These are phyloP conservation scores for Salarias fasciatus DNA, from an alignment of 2,797 vertebrate species.

Conservation along the genomic window DNA sequence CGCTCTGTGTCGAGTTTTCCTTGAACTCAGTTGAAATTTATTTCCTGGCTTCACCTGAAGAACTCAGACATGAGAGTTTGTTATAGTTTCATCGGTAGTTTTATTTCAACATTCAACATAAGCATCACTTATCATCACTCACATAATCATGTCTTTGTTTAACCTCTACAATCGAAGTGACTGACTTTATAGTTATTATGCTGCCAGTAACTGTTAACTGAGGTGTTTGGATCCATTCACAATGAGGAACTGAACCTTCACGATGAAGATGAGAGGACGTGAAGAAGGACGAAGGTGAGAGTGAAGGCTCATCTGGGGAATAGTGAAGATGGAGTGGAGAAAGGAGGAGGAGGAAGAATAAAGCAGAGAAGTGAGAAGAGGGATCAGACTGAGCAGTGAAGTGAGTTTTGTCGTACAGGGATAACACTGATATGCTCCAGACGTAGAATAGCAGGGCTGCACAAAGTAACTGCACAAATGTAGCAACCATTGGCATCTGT, in stretches of 20 bases:
- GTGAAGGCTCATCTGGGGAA: background rate
- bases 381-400: background rate
- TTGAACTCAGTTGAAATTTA: no score
- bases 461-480: conserved; percentile 28
- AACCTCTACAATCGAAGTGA: conserved; percentile 44
- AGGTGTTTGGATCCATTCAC: conserved; percentile 47
- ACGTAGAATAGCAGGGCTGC: conserved; percentile 33
- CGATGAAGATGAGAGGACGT: background rate
- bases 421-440: conserved; percentile 55
- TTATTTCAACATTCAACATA: conserved; percentile 86
- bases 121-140: conserved; percentile 75
- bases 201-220: conserved; percentile 36
- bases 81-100: conserved; percentile 79
- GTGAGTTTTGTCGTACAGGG: background rate
- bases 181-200: conserved; percentile 44
- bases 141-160: conserved; percentile 72
- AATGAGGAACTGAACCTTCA: conserved; percentile 27
- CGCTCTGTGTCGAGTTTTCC: no score
- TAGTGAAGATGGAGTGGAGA: background rate
- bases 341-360: no score
- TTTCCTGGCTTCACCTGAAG: background rate
- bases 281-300: no score
- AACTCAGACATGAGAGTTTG: conserved; percentile 14
- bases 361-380: background rate
- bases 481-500: conserved; percentile 43